phyloP scores from a whole-genome alignment of 2,113 vertebrate species.

The Seriola rivoliana region DNA sequence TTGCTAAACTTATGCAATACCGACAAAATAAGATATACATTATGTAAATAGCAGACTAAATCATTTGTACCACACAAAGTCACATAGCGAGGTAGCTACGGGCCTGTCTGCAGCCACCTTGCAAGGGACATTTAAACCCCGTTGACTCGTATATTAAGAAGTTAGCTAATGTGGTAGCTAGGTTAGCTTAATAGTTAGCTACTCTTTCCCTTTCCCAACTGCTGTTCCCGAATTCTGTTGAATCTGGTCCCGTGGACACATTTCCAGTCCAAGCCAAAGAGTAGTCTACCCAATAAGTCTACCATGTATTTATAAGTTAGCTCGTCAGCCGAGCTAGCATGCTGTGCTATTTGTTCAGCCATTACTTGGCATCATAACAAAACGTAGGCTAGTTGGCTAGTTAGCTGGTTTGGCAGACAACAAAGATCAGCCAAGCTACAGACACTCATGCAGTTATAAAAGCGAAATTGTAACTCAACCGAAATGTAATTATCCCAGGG shows the following conservation, averaged over 20 bases:
- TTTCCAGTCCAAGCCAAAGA: background rate
- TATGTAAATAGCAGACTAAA: background rate
- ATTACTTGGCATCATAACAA: conserved; percentile 79
- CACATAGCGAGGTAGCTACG: conserved; percentile 28
- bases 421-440: conserved; percentile 64
- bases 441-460: background rate
- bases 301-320: background rate
- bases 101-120: conserved; percentile 75
- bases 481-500: background rate
- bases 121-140: conserved; percentile 81
- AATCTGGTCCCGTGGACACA: background rate
- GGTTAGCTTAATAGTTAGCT: conserved; percentile 49
- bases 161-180: conserved; percentile 60
- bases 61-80: conserved; percentile 2
- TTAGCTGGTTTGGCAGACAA: conserved; percentile 65
- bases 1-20: background rate
- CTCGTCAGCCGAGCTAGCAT: conserved; percentile 31
- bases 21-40: background rate
- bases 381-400: conserved; percentile 78
- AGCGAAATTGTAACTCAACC: background rate
- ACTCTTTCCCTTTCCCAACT: background rate
- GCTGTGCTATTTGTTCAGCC: conserved; percentile 58
- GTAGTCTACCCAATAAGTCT: too few relatives aligned
- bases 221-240: background rate
- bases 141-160: conserved; percentile 48